Conservation (phyloP, 2,888 invertebrate species). For the Hypercompe scribonia region DNA sequence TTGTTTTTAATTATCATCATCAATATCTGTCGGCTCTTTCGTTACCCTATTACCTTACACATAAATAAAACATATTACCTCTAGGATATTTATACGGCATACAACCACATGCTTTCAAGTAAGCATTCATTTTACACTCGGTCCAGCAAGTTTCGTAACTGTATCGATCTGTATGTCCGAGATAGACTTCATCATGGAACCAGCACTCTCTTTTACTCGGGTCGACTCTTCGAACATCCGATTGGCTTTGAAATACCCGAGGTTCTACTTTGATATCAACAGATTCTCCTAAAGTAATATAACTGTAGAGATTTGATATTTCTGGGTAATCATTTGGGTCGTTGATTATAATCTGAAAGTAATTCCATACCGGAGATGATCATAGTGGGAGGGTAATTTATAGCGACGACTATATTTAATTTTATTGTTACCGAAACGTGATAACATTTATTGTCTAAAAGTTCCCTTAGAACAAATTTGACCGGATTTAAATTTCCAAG, state of each 20-base stretch:
- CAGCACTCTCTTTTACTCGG: slow-evolving; percentile 71
- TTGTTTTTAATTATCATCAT: too few species aligned
- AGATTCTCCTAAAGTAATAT: slow-evolving; percentile 69
- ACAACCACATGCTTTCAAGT: slow-evolving; percentile 74
- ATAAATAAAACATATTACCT: slow-evolving; percentile 47
- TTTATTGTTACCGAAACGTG: background rate
- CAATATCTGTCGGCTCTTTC: slow-evolving; percentile 5
- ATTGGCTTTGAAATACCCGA: slow-evolving; percentile 71
- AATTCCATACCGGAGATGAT: background rate
- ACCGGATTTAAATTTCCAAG: background rate
- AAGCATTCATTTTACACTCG: slow-evolving; percentile 79
- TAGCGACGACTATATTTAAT: background rate
- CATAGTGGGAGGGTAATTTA: background rate
- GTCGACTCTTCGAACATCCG: slow-evolving; percentile 58
- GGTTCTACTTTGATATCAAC: slow-evolving; percentile 80
- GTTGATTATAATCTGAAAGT: slow-evolving; percentile 72
- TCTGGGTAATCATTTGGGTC: slow-evolving; percentile 86
- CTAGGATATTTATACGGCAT: slow-evolving; percentile 85
- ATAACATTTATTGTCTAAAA: background rate
- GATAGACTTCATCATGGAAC: slow-evolving; percentile 80
- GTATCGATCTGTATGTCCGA: slow-evolving; percentile 75
- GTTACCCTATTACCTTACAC: too few species aligned
- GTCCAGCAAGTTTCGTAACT: slow-evolving; percentile 84
- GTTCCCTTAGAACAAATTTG: background rate
- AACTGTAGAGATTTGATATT: slow-evolving; percentile 71